Percentiles rank a stretch among this genome's conserved stretches.
These are phyloP conservation scores for Cyrtonyx montezumae DNA, from an alignment of 2,113 vertebrate species.

Conservation along the genomic window DNA sequence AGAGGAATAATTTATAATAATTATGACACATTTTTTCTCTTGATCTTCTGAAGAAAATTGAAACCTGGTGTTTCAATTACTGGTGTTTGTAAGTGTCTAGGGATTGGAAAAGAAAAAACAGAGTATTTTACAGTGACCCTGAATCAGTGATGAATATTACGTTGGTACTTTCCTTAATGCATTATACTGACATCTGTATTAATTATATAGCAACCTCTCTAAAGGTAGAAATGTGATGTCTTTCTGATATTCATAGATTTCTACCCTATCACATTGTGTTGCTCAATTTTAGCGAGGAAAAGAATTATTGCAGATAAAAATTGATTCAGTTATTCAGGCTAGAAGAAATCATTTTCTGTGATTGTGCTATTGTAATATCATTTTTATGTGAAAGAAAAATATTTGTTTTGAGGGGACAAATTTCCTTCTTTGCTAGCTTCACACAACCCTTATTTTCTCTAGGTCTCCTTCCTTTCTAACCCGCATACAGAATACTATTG, in stretches of 20 bases:
- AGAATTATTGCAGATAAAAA: not conserved
- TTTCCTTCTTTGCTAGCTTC: not conserved
- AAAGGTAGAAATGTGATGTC: not conserved
- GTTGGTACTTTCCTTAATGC: not conserved
- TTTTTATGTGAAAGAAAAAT: not conserved
- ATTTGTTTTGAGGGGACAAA: not conserved
- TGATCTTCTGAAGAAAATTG: not conserved
- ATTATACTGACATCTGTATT: not conserved
- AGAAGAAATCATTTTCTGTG: not conserved
- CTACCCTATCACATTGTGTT: not conserved
- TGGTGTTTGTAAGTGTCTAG: fast-evolving
- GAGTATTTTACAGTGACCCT: not conserved
- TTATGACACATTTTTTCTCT: not conserved
- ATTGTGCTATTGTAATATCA: not conserved
- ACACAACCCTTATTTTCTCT: not conserved
- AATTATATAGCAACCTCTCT: not conserved
- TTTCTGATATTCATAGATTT: not conserved
- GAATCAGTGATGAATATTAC: not conserved
- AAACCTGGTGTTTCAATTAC: not conserved
- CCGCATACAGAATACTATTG: not conserved
- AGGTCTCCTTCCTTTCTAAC: not conserved
- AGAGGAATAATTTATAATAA: not conserved
- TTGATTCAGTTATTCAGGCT: not conserved
- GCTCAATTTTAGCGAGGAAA: not conserved
- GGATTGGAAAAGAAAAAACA: not conserved